phyloP scores from a whole-genome alignment of 2,797 vertebrate species.

The Catharus ustulatus region DNA sequence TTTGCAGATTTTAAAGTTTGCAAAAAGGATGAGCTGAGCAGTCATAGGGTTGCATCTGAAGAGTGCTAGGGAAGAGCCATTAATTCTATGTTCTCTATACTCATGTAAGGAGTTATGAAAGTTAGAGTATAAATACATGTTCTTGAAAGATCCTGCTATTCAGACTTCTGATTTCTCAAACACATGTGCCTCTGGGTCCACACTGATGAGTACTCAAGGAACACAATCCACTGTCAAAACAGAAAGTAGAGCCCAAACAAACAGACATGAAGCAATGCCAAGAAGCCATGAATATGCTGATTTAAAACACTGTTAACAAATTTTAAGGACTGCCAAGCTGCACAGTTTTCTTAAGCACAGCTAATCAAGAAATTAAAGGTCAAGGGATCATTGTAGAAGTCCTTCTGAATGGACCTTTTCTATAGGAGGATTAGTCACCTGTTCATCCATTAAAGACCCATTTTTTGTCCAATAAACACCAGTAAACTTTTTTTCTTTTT shows the following conservation, averaged over 20 bases:
- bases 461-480: background rate
- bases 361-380: background rate
- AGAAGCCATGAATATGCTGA: background rate
- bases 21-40: background rate
- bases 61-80: background rate
- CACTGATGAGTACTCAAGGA: background rate
- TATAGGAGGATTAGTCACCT: background rate
- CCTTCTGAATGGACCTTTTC: background rate
- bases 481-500: background rate
- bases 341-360: background rate
- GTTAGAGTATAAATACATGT: background rate
- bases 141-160: background rate
- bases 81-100: background rate
- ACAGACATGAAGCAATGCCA: background rate
- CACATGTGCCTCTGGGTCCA: background rate
- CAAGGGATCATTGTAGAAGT: background rate
- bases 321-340: background rate
- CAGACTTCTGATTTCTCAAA: background rate
- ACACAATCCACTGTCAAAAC: background rate
- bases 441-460: background rate
- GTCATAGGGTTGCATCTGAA: background rate
- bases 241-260: background rate
- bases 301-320: background rate
- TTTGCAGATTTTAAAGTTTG: background rate
- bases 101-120: background rate